A percentile compares a stretch with the other conserved stretches of the same genome.
These are phyloP conservation scores for Speoplatyrhinus poulsoni DNA, from an alignment of 2,113 vertebrate species.

Conservation along the genomic window DNA sequence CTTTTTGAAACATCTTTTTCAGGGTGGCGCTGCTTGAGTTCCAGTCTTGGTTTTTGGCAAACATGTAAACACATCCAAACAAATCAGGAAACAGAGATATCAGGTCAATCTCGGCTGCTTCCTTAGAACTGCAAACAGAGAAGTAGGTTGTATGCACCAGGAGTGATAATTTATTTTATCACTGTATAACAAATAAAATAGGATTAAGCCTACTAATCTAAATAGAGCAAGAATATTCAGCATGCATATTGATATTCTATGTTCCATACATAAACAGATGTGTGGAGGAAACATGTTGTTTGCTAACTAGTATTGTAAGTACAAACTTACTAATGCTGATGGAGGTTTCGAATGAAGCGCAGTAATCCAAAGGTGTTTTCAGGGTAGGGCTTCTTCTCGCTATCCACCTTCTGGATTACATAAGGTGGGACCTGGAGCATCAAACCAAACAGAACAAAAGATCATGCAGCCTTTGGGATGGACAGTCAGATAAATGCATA, in stretches of 20 bases:
- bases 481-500: slow-evolving; percentile 25
- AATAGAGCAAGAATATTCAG: neutral
- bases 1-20: slow-evolving; percentile 34
- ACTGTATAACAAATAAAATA: neutral
- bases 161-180: neutral
- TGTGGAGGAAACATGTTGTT: neutral
- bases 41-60: slow-evolving; percentile 54
- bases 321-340: slow-evolving; percentile 56
- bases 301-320: neutral
- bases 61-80: slow-evolving; percentile 50
- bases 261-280: neutral
- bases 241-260: neutral
- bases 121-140: slow-evolving; percentile 25
- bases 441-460: neutral
- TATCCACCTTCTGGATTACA: slow-evolving; percentile 43
- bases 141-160: neutral
- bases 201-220: neutral
- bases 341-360: slow-evolving; percentile 58
- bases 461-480: slow-evolving; percentile 21
- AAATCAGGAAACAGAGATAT: slow-evolving; percentile 52
- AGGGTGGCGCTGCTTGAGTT: slow-evolving; percentile 31
- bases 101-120: slow-evolving; percentile 28
- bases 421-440: slow-evolving; percentile 43
- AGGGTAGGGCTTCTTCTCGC: slow-evolving; percentile 38
- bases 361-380: slow-evolving; percentile 48